phyloP scores from a whole-genome alignment of 2,797 vertebrate species.

The Emys orbicularis region DNA sequence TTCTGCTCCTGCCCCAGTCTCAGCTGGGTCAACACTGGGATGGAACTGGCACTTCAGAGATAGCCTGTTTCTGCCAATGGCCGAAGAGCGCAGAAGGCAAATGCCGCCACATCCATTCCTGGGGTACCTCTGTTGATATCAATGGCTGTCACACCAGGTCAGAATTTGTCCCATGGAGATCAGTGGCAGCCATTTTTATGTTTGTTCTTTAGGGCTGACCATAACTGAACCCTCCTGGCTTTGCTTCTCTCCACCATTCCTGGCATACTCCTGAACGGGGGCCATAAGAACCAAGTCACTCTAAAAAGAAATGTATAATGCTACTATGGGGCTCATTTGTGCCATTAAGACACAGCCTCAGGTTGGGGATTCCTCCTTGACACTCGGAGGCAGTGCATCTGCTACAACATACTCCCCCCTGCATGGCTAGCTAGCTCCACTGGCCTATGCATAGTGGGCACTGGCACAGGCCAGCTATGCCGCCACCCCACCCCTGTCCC shows the following conservation, averaged over 20 bases:
- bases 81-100: not conserved
- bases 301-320: too few relatives aligned
- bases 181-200: not conserved
- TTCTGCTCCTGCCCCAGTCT: not conserved
- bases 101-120: accelerated
- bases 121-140: not conserved
- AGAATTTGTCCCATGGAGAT: not conserved
- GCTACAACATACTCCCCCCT: not conserved
- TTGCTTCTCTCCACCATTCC: not conserved
- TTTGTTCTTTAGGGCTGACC: not conserved
- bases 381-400: not conserved
- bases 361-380: too few relatives aligned
- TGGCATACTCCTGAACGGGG: not conserved
- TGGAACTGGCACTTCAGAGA: too few relatives aligned
- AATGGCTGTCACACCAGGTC: not conserved
- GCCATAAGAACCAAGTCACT: too few relatives aligned
- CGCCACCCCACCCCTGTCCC: not conserved
- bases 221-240: too few relatives aligned
- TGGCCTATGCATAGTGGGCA: not conserved
- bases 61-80: not conserved
- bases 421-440: not conserved
- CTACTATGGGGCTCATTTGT: too few relatives aligned
- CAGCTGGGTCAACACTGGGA: not conserved
- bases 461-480: too few relatives aligned
- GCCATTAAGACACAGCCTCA: too few relatives aligned